These are phyloP conservation scores for Leucania comma DNA, from an alignment of 2,888 invertebrate genomes.

Conservation along the genomic window DNA sequence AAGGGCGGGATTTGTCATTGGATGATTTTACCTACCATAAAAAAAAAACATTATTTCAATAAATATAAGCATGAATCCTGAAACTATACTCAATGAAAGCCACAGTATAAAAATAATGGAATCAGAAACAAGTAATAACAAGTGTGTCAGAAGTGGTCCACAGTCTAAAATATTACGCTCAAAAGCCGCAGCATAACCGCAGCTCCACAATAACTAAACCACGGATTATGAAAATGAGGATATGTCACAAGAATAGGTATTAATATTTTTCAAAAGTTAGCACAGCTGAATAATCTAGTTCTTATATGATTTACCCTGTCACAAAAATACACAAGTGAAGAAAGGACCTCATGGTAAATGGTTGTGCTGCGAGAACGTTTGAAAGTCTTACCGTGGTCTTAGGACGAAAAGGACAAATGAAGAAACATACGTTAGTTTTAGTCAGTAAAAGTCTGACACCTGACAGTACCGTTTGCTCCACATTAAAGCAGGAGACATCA, in stretches of 20 bases:
- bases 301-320: neutral
- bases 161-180: constrained; percentile 54
- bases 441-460: too few species aligned
- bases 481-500: too few species aligned
- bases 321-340: neutral
- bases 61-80: too few species aligned
- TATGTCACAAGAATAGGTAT: neutral
- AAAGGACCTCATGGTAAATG: neutral
- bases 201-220: constrained; percentile 38
- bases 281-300: neutral
- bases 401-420: too few species aligned
- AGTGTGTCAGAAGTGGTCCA: constrained; percentile 48
- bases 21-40: neutral
- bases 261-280: neutral
- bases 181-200: constrained; percentile 47
- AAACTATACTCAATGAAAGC: constrained; percentile 11
- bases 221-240: constrained; percentile 36
- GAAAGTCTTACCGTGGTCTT: too few species aligned
- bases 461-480: too few species aligned
- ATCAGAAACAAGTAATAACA: constrained; percentile 49
- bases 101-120: constrained; percentile 33
- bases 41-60: too few species aligned
- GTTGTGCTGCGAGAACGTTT: too few species aligned
- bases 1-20: too few species aligned
- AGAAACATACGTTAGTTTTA: too few species aligned